phyloP scores from a whole-genome alignment of 2,797 vertebrate species.

The Peromyscus melanophrys region DNA sequence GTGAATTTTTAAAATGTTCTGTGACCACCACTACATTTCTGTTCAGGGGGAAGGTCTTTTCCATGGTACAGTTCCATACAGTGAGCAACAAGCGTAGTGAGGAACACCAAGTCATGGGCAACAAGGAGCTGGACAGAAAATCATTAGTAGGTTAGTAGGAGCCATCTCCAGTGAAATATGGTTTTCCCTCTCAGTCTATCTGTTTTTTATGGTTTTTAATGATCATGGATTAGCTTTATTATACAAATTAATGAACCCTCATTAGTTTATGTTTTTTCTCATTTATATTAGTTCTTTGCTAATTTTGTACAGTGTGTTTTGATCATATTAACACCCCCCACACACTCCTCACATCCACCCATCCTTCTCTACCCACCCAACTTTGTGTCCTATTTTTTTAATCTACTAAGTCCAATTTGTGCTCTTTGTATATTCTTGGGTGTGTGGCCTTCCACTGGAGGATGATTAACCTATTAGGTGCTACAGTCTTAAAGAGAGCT shows the following conservation, averaged over 20 bases:
- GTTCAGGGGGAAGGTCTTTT: not conserved
- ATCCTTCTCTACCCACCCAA: not conserved
- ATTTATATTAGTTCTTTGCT: not conserved
- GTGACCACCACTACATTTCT: not conserved
- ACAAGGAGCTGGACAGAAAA: not conserved
- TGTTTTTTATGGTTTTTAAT: not conserved
- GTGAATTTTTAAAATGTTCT: not conserved
- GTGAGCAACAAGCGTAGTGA: not conserved
- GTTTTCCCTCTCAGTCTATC: not conserved
- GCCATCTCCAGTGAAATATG: not conserved
- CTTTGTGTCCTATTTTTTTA: not conserved
- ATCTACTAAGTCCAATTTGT: not conserved
- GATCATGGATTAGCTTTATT: constrained; percentile 16
- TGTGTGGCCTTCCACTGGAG: not conserved
- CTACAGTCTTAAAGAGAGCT: not conserved
- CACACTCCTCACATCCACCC: not conserved
- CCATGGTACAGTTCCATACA: not conserved
- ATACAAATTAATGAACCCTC: not conserved
- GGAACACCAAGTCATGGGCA: not conserved
- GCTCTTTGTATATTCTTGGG: not conserved
- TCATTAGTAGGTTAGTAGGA: not conserved
- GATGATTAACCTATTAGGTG: not conserved
- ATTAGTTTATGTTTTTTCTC: not conserved
- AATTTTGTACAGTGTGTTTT: not conserved
- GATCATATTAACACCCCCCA: not conserved